A percentile compares a stretch with the other conserved stretches of the same genome.
These are phyloP conservation scores for Zeus faber DNA, from an alignment of 2,113 vertebrate genomes.

Conservation along the genomic window DNA sequence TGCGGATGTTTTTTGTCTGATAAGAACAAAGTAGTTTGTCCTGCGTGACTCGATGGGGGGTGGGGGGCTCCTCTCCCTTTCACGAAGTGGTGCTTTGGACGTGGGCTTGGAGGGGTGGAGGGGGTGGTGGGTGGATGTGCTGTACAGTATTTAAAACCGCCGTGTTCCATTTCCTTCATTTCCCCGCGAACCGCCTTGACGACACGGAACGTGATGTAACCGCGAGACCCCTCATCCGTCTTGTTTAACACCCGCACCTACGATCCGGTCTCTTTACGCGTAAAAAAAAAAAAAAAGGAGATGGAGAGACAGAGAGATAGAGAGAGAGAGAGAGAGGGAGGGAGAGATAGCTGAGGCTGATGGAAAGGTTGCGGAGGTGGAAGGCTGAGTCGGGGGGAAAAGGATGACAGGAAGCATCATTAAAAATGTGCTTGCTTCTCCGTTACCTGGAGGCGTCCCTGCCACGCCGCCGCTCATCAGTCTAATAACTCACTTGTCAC, in stretches of 20 bases:
- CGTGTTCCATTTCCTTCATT: slow-evolving; percentile 42
- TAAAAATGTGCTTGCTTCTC: slow-evolving; percentile 70
- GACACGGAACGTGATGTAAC: too few relatives aligned
- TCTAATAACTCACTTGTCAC: slow-evolving; percentile 97
- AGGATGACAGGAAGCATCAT: slow-evolving; percentile 68
- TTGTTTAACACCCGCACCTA: slow-evolving; percentile 28
- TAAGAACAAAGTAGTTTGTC: slow-evolving; percentile 53
- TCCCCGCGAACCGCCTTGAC: slow-evolving; percentile 39
- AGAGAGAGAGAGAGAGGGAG: slow-evolving; percentile 44
- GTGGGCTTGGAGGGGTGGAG: slow-evolving; percentile 28
- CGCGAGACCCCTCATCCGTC: slow-evolving; percentile 27
- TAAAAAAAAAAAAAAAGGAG: neutral
- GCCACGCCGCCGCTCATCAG: slow-evolving; percentile 87
- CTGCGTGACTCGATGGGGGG: slow-evolving; percentile 54
- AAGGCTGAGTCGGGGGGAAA: slow-evolving; percentile 65
- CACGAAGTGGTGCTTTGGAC: slow-evolving; percentile 66
- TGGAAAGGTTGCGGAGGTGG: slow-evolving; percentile 62
- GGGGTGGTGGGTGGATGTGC: slow-evolving; percentile 52
- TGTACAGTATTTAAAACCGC: slow-evolving; percentile 59
- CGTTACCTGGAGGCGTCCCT: slow-evolving; percentile 81
- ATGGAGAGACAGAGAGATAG: slow-evolving; percentile 8
- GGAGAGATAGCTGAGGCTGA: slow-evolving; percentile 47
- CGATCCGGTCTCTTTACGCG: slow-evolving; percentile 33
- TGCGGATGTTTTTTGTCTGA: slow-evolving; percentile 51
- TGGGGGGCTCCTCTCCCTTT: slow-evolving; percentile 52